phyloP scores from a whole-genome alignment of 2,888 invertebrate species.

The Caenorhabditis parvicauda region DNA sequence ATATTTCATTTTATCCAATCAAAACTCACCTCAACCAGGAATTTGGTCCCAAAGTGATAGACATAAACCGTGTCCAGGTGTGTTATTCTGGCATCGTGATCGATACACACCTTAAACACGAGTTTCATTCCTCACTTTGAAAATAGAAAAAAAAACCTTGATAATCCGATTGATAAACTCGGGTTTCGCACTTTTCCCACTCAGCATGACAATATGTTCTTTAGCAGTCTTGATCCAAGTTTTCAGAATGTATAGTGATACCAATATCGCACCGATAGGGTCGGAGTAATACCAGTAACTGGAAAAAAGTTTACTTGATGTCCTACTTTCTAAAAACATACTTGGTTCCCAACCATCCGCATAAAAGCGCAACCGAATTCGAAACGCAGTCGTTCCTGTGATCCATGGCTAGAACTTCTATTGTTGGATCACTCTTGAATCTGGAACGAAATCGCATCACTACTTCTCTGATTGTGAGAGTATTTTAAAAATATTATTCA shows the following conservation, averaged over 20 bases:
- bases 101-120: slow-evolving; percentile 51
- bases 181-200: slow-evolving; percentile 58
- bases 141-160: slow-evolving; percentile 34
- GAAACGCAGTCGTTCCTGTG: slow-evolving; percentile 67
- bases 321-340: neutral
- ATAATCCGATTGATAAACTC: slow-evolving; percentile 63
- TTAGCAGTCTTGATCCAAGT: slow-evolving; percentile 65
- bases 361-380: slow-evolving; percentile 65
- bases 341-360: slow-evolving; percentile 58
- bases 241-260: slow-evolving; percentile 65
- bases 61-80: slow-evolving; percentile 67
- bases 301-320: neutral
- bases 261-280: slow-evolving; percentile 66
- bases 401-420: slow-evolving; percentile 65
- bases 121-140: neutral
- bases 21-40: slow-evolving; percentile 62
- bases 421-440: slow-evolving; percentile 57
- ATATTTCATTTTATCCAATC: neutral
- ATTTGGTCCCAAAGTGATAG: slow-evolving; percentile 67
- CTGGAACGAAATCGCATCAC: slow-evolving; percentile 36
- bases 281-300: slow-evolving; percentile 64
- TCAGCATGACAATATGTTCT: slow-evolving; percentile 60
- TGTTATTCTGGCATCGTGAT: slow-evolving; percentile 56
- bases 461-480: too few relatives aligned
- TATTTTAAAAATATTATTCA: slow-evolving; percentile 5